Evolutionary conservation across 1,140 invertebrate species (phyloP).

Genomic region (Pygmarrhopalites habei): DNA sequence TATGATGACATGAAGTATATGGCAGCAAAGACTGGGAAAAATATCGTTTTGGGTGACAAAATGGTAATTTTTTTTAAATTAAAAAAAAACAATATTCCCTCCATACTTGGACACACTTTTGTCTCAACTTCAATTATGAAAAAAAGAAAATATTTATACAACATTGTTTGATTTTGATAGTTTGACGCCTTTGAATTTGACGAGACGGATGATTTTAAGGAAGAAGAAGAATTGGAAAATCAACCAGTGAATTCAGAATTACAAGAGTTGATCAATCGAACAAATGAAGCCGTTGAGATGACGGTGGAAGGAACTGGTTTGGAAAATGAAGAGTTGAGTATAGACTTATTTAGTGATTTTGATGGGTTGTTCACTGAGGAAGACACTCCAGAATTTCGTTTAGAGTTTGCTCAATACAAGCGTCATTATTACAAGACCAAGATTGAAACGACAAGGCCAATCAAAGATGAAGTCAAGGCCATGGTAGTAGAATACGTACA

Average conservation of each 20-base stretch:
- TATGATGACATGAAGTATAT: conserved; percentile 81
- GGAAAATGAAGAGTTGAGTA: conserved; percentile 12
- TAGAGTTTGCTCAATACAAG: conserved; percentile 80
- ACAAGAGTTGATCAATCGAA: conserved; percentile 30
- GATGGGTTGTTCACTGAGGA: conserved; percentile 50
- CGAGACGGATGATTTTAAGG: conserved; percentile 45
- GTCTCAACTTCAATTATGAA: too few relatives aligned
- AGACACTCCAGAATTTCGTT: conserved; percentile 29
- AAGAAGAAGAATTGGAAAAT: conserved; percentile 41
- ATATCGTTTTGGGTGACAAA: conserved; percentile 36
- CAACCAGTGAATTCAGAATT: conserved; percentile 21
- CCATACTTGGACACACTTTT: too few relatives aligned
- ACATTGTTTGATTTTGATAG: too few relatives aligned
- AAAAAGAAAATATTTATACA: conserved; percentile 3
- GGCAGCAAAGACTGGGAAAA: conserved; percentile 61
- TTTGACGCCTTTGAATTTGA: conserved; percentile 52
- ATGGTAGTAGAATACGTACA: conserved; percentile 81
- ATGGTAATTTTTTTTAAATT: conserved; percentile 22
- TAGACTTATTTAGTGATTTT: conserved; percentile 44
- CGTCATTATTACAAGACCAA: conserved; percentile 87
- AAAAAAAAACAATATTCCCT: neutral
- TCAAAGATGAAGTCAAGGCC: conserved; percentile 64
- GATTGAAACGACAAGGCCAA: conserved; percentile 70
- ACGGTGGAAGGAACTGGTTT: neutral
- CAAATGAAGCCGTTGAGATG: conserved; percentile 28